Evolutionary conservation across 2,797 vertebrate genomes (phyloP).

Genomic region (Malurus leucopterus): DNA sequence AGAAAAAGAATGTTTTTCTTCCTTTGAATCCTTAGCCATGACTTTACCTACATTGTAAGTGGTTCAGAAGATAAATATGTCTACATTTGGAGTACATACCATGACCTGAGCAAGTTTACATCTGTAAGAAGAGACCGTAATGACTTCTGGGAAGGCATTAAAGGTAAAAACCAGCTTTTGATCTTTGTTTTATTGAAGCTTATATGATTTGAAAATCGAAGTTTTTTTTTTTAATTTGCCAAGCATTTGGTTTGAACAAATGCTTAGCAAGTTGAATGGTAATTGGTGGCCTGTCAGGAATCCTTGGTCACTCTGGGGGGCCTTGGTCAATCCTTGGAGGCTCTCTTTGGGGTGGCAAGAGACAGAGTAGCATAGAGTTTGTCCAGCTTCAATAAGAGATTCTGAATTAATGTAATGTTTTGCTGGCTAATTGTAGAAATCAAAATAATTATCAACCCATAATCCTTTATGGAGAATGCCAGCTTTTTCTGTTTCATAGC

Average conservation of each 20-base stretch:
- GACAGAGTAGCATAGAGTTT: not conserved
- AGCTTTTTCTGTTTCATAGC: not conserved
- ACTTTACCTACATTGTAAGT: conserved; percentile 96
- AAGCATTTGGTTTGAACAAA: not conserved
- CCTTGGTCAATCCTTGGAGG: not conserved
- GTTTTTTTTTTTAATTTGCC: not conserved
- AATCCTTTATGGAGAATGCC: not conserved
- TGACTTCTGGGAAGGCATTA: conserved; percentile 99
- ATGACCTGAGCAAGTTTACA: conserved; percentile 96
- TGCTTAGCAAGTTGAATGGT: not conserved
- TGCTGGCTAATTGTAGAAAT: not conserved
- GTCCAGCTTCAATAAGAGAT: not conserved
- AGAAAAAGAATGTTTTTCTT: not conserved
- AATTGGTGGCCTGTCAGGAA: not conserved
- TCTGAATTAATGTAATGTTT: not conserved
- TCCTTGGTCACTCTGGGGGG: not conserved
- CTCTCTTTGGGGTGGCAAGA: not conserved
- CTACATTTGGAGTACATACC: conserved; percentile 99
- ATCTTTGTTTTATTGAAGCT: not conserved
- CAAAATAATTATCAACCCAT: not conserved
- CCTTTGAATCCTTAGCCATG: conserved; percentile 79
- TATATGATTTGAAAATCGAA: not conserved
- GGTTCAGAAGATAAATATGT: conserved; percentile 98
- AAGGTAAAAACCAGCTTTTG: conserved; percentile 77
- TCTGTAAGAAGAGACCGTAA: conserved; percentile 96